Base-by-base conservation (phyloP, 2,113 vertebrate species). In the Cromileptes altivelis region DNA sequence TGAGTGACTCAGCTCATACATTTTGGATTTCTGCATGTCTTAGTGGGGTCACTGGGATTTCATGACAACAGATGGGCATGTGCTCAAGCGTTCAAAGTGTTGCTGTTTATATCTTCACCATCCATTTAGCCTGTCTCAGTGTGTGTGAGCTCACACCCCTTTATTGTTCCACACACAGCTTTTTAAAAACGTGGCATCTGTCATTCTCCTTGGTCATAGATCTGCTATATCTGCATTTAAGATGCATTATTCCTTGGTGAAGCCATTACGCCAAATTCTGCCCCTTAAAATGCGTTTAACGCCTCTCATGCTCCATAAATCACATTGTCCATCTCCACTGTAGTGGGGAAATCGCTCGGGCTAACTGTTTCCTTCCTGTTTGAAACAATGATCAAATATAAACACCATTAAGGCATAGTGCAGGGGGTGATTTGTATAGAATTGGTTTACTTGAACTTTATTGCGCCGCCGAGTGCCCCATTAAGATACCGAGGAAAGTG, bases 311-410 rank as follows among this genome's bases (percentile, higher is more conserved):
- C 91, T 90, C 92, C 94, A 93, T 95, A 95, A 94, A 95, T 87
- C 87, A 81, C 71, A n/a, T 78, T 90, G 85, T 88, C 69, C 80
- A 18, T 70, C 72, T 87, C 58, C 88, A 88, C 72, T 88, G 78
- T 80, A 61, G 90, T 71, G 74, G 72, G 30, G 85, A 87, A 85
- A 92, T 75, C 82, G 78, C 80, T 70, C 53, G 68, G 85, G 88
- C 91, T 93, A 94, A 95, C 92, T 50, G 89, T 94, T 95, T 93
- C 93, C 94, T 95, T 94, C 90, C 93, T 93, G 78, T 94, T 91
- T 92, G 76, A 92, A 94, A 94, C 82, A 85, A 84, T 82, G 91
- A 90, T 94, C 94, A 94, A 94, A 94, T 95, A 95, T 94, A 95
- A 95, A 95, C 93, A 92, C 95, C 95, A 95, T 95, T 95, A 95